These are phyloP conservation scores for Tolypeutes matacus DNA, from an alignment of 2,797 vertebrate genomes.

Conservation along the genomic window DNA sequence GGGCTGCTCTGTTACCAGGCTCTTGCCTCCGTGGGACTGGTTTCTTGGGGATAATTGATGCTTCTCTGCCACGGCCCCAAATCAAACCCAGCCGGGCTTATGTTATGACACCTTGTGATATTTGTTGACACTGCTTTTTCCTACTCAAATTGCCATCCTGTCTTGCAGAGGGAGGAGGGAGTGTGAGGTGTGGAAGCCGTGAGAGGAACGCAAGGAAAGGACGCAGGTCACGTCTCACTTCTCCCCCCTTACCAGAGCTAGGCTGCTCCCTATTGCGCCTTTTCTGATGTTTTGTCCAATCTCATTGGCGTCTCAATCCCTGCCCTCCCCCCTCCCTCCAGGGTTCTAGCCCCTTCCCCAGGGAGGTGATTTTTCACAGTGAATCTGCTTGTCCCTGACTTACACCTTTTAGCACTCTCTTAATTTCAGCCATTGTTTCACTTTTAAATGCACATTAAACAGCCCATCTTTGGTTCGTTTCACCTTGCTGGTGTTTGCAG, in stretches of 20 bases:
- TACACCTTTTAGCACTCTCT: slow-evolving; percentile 27
- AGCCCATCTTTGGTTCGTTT: slow-evolving; percentile 54
- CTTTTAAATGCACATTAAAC: slow-evolving; percentile 49
- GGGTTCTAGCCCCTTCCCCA: neutral
- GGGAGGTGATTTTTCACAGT: slow-evolving; percentile 47
- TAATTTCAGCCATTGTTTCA: slow-evolving; percentile 39
- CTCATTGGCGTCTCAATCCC: neutral
- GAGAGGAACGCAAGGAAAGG: neutral
- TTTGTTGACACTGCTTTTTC: slow-evolving; percentile 60
- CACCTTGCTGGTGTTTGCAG: slow-evolving; percentile 70
- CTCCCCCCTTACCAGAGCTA: neutral
- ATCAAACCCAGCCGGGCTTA: neutral
- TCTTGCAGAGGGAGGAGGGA: slow-evolving; percentile 40
- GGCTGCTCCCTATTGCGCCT: neutral
- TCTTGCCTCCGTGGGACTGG: slow-evolving; percentile 56
- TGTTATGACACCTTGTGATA: neutral
- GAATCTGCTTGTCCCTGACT: slow-evolving; percentile 6
- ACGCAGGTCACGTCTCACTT: neutral
- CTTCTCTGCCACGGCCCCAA: slow-evolving; percentile 31
- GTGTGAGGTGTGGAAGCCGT: neutral
- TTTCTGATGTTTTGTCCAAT: neutral
- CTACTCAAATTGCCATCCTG: slow-evolving; percentile 59
- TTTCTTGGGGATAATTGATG: slow-evolving; percentile 74
- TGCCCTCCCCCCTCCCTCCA: no score
- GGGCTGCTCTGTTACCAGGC: slow-evolving; percentile 35